Evolutionary conservation across 2,888 invertebrate genomes (phyloP).

Genomic region (Platerodrilus igneus): DNA sequence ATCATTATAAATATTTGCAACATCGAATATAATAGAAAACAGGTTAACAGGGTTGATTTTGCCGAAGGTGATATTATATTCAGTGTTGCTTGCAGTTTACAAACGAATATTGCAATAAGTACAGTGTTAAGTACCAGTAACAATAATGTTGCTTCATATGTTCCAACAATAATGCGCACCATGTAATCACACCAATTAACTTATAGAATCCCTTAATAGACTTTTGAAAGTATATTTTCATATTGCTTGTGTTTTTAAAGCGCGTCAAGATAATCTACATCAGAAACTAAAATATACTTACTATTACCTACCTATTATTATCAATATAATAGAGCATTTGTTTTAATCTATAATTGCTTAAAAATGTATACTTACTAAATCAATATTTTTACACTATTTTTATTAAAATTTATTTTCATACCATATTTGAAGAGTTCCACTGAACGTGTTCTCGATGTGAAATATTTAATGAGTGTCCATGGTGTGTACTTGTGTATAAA

Average conservation of each 20-base stretch:
- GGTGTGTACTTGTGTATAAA: slow-evolving; percentile 30
- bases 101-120: slow-evolving; percentile 13
- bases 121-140: slow-evolving; percentile 13
- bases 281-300: slow-evolving; percentile 33
- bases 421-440: slow-evolving; percentile 48
- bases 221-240: slow-evolving; percentile 52
- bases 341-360: slow-evolving; percentile 39
- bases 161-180: slow-evolving; percentile 38
- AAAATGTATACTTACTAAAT: slow-evolving; percentile 31
- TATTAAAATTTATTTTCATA: slow-evolving; percentile 39
- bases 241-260: slow-evolving; percentile 60
- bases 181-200: slow-evolving; percentile 42
- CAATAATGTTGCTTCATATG: slow-evolving; percentile 12
- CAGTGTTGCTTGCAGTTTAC: slow-evolving; percentile 9
- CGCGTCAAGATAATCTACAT: slow-evolving; percentile 55
- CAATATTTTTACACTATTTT: slow-evolving; percentile 44
- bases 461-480: slow-evolving; percentile 43
- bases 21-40: slow-evolving; percentile 8
- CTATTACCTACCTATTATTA: too few species aligned
- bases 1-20: slow-evolving; percentile 7
- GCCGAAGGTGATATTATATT: slow-evolving; percentile 6
- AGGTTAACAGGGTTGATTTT: slow-evolving; percentile 5
- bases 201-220: slow-evolving; percentile 36
- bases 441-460: slow-evolving; percentile 51
- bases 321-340: slow-evolving; percentile 25